Conservation (phyloP, 2,113 vertebrate genomes). For the Bombycilla garrulus region DNA sequence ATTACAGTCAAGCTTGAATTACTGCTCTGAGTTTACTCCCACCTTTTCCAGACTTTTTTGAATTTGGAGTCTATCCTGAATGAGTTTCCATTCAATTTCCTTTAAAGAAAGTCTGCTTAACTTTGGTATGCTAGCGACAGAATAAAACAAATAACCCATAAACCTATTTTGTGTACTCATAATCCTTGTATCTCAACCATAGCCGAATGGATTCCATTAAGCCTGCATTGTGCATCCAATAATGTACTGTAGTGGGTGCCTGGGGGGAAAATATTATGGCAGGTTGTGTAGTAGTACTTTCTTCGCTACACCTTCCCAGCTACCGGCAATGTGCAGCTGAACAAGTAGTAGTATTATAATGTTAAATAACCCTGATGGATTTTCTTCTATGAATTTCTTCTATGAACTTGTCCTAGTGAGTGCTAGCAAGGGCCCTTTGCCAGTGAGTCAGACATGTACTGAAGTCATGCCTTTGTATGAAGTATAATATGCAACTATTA, state of each 20-base stretch:
- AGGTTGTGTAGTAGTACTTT: neutral
- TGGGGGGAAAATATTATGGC: neutral
- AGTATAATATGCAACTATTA: neutral
- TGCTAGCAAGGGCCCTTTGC: neutral
- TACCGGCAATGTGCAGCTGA: neutral
- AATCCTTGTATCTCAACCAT: neutral
- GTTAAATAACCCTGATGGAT: neutral
- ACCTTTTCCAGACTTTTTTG: neutral
- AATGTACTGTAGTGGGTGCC: neutral
- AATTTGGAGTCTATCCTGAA: neutral
- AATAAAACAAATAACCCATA: neutral
- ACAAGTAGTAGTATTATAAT: neutral
- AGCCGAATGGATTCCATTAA: neutral
- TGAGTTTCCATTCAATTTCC: neutral
- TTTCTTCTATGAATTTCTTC: neutral
- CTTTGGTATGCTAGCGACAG: neutral
- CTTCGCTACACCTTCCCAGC: neutral
- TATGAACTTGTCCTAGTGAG: neutral
- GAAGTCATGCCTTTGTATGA: neutral
- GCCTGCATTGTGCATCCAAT: neutral
- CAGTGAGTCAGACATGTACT: neutral
- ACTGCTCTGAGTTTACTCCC: neutral
- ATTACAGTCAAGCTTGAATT: neutral
- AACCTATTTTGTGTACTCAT: neutral
- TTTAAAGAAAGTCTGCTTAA: neutral